Evolutionary conservation across 1,140 invertebrate species (phyloP).

Genomic region (Eriocheir sinensis): DNA sequence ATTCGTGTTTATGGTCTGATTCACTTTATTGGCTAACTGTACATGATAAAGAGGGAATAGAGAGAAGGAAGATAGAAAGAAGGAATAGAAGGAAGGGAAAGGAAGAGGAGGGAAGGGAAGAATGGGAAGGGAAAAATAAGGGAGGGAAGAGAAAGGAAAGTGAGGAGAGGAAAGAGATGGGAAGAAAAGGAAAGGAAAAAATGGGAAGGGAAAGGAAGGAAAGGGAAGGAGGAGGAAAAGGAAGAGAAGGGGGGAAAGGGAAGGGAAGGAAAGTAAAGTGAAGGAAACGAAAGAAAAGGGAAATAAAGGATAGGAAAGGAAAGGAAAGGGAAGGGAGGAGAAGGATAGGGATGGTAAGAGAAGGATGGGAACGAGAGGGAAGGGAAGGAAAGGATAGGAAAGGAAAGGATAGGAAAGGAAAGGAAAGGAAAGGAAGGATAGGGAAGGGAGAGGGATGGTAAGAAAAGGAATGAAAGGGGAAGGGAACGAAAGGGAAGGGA

Average conservation of each 20-base stretch:
- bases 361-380: no score
- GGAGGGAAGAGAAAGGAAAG: no score
- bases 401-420: no score
- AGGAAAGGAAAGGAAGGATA: no score
- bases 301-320: no score
- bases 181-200: no score
- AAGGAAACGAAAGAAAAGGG: background rate
- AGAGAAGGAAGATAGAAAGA: background rate
- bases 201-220: background rate
- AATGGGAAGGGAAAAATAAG: background rate
- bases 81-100: background rate
- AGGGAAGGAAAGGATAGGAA: no score
- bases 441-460: background rate
- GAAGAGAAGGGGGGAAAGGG: background rate
- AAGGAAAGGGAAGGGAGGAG: no score
- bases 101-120: constrained; percentile 19
- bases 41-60: background rate
- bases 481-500: background rate
- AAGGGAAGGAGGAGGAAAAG: background rate
- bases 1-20: no score
- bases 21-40: no score
- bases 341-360: no score
- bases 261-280: background rate
- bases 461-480: background rate
- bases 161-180: no score